A percentile compares a stretch with the other conserved stretches of the same genome.
phyloP scores from a whole-genome alignment of 2,113 vertebrate species.

The Scophthalmus maximus region DNA sequence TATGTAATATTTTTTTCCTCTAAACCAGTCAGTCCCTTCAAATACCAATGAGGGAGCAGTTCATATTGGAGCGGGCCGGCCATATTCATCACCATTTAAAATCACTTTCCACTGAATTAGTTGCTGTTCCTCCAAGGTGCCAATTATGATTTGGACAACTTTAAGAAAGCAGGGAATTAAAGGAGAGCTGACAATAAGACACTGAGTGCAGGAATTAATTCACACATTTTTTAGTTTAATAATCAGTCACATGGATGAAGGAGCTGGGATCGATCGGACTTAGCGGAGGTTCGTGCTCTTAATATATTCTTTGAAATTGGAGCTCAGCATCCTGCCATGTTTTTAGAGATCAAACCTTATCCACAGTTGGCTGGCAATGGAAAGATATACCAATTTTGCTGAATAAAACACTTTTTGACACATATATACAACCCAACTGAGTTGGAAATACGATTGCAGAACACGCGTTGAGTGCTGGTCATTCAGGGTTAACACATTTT shows the following conservation, averaged over 20 bases:
- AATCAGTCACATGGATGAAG: slow-evolving; percentile 44
- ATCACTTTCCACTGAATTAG: slow-evolving; percentile 48
- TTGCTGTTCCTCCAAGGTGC: slow-evolving; percentile 47
- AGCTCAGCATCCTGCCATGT: slow-evolving; percentile 13
- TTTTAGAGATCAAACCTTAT: slow-evolving; percentile 42
- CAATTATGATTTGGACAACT: slow-evolving; percentile 61
- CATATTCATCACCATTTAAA: slow-evolving; percentile 36
- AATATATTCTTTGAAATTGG: slow-evolving; percentile 50
- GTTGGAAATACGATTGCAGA: not conserved
- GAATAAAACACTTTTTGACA: slow-evolving; percentile 13
- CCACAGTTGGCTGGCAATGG: not conserved
- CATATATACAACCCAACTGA: slow-evolving; percentile 4
- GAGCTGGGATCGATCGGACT: slow-evolving; percentile 36
- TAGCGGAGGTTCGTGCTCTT: not conserved
- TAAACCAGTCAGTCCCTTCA: slow-evolving; percentile 28
- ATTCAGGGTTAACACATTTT: slow-evolving; percentile 5
- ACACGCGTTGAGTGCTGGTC: not conserved
- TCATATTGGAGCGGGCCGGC: slow-evolving; percentile 17
- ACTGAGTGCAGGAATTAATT: slow-evolving; percentile 35
- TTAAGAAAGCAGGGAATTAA: slow-evolving; percentile 44
- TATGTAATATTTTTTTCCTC: slow-evolving; percentile 33
- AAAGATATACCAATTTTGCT: slow-evolving; percentile 22
- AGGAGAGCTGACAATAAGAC: slow-evolving; percentile 28
- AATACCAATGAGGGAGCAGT: slow-evolving; percentile 35
- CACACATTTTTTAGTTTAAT: slow-evolving; percentile 50